phyloP scores from a whole-genome alignment of 2,888 invertebrate species.

The Syritta pipiens region DNA sequence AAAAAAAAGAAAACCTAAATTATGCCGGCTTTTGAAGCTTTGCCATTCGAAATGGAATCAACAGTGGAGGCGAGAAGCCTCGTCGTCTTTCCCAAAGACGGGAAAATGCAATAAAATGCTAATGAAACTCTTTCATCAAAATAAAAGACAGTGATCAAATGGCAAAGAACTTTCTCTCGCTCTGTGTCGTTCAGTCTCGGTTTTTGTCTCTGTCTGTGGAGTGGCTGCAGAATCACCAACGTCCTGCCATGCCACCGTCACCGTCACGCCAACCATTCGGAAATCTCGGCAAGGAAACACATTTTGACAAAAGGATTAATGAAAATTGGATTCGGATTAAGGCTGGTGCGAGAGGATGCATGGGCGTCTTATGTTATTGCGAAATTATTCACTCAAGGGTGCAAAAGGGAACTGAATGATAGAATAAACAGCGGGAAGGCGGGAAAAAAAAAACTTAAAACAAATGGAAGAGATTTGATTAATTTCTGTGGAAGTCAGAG shows the following conservation, averaged over 20 bases:
- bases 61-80: conserved; percentile 16
- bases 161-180: conserved; percentile 44
- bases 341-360: background rate
- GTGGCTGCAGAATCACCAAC: conserved; percentile 4
- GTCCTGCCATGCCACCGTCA: too few relatives aligned
- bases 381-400: conserved; percentile 60
- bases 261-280: too few relatives aligned
- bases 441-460: background rate
- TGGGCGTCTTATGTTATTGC: conserved; percentile 43
- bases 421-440: too few relatives aligned
- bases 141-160: conserved; percentile 48
- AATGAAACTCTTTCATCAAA: conserved; percentile 62
- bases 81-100: conserved; percentile 17
- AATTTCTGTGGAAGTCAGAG: too few relatives aligned
- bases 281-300: conserved; percentile 37
- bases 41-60: conserved; percentile 40
- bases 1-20: conserved; percentile 50
- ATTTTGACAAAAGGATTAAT: conserved; percentile 60
- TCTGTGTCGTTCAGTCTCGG: too few relatives aligned
- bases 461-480: too few relatives aligned
- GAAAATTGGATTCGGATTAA: conserved; percentile 43
- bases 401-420: conserved; percentile 12
- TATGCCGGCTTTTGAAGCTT: conserved; percentile 49
- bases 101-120: conserved; percentile 68
- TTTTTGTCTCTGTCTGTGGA: too few relatives aligned